Percentiles rank a stretch among this genome's conserved stretches.
Conservation (phyloP, 2,888 invertebrate genomes). For the Lordiphosa fenestrarum region DNA sequence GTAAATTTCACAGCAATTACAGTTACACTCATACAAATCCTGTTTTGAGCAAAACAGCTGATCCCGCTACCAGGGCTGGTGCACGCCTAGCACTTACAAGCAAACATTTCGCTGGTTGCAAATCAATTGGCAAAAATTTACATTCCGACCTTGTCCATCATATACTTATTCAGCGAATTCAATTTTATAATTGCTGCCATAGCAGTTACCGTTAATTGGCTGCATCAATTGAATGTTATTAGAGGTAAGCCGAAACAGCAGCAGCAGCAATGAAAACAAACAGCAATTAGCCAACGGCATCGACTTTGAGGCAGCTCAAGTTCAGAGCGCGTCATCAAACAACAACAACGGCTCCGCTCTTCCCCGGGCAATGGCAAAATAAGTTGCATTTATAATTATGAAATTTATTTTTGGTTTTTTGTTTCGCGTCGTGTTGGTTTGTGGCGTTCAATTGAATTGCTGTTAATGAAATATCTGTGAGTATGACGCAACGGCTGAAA, state of each 20-base stretch:
- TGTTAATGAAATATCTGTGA: slow-evolving; percentile 27
- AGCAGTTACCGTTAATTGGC: slow-evolving; percentile 40
- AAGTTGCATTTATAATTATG: slow-evolving; percentile 37
- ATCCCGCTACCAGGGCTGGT: not conserved
- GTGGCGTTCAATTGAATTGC: slow-evolving; percentile 25
- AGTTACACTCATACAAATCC: not conserved
- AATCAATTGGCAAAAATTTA: no score
- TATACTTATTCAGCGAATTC: slow-evolving; percentile 21
- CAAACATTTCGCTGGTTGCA: no score
- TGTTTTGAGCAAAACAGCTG: not conserved
- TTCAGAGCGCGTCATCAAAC: slow-evolving; percentile 31
- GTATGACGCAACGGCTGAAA: slow-evolving; percentile 27
- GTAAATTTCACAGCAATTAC: no score
- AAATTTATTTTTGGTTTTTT: slow-evolving; percentile 20
- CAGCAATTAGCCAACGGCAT: slow-evolving; percentile 15
- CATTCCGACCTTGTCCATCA: slow-evolving; percentile 4
- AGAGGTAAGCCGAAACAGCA: slow-evolving; percentile 19
- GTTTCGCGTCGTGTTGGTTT: not conserved
- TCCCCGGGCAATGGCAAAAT: slow-evolving; percentile 13
- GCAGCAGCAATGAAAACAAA: slow-evolving; percentile 9
- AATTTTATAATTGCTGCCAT: slow-evolving; percentile 8
- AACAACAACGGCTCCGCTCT: slow-evolving; percentile 4
- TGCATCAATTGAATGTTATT: slow-evolving; percentile 45
- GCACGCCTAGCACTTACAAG: not conserved
- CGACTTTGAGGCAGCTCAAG: slow-evolving; percentile 36